Percentiles rank a stretch among this genome's conserved stretches.
These are phyloP conservation scores for Perca schrenkii DNA, from an alignment of 2,113 vertebrate genomes.

Conservation along the genomic window DNA sequence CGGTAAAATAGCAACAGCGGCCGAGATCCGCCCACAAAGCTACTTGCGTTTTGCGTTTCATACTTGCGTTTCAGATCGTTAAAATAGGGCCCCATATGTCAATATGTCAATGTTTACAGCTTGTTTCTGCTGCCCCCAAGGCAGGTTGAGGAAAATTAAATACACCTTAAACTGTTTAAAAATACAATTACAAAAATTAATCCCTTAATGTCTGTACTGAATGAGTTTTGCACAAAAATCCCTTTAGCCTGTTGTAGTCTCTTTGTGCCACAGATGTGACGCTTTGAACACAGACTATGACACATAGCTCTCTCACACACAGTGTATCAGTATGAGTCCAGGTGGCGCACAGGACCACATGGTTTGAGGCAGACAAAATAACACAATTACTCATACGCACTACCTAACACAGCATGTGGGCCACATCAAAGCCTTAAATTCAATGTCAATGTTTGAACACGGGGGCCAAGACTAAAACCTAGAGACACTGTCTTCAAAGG, in stretches of 20 bases:
- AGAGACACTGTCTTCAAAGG: slow-evolving; percentile 22
- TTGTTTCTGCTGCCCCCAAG: no score
- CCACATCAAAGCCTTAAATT: slow-evolving; percentile 57
- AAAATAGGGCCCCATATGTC: no score
- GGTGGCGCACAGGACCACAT: slow-evolving; percentile 39
- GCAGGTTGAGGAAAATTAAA: neutral
- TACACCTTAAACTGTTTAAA: neutral
- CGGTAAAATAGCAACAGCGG: no score
- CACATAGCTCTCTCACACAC: slow-evolving; percentile 11
- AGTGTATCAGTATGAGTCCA: slow-evolving; percentile 36
- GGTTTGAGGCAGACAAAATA: slow-evolving; percentile 43
- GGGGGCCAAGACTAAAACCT: slow-evolving; percentile 13
- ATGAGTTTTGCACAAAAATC: neutral
- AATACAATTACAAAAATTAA: no score
- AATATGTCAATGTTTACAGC: no score
- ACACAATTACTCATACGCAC: slow-evolving; percentile 41
- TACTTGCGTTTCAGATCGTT: no score
- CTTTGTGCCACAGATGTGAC: slow-evolving; percentile 20
- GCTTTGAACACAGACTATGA: slow-evolving; percentile 11
- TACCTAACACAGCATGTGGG: slow-evolving; percentile 7
- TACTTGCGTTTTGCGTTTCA: no score
- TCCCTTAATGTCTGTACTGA: neutral
- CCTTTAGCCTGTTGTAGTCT: neutral
- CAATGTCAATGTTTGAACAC: slow-evolving; percentile 47
- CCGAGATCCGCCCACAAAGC: no score